These are phyloP conservation scores for Eriosoma lanigerum DNA, from an alignment of 1,140 invertebrate species.

Conservation along the genomic window DNA sequence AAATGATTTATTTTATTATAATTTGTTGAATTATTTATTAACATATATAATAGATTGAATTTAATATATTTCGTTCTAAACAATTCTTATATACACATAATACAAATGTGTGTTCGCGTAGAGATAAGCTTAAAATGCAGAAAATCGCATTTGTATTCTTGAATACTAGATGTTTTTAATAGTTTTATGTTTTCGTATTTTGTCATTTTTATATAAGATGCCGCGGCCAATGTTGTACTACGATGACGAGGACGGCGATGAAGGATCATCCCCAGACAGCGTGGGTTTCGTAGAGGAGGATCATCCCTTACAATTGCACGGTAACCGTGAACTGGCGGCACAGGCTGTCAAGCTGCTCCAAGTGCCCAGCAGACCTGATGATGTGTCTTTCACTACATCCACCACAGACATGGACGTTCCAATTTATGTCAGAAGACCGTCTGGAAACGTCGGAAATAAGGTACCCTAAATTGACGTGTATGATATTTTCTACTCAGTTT, in stretches of 20 bases:
- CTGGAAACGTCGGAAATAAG: background rate
- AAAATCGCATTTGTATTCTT: too few species aligned
- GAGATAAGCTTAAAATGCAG: too few species aligned
- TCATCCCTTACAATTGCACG: conserved; percentile 61
- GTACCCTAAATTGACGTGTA: too few species aligned
- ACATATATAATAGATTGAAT: too few species aligned
- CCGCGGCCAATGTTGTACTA: conserved; percentile 29
- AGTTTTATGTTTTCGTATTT: too few species aligned
- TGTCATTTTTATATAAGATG: background rate
- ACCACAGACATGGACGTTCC: conserved; percentile 65
- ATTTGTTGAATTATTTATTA: too few species aligned
- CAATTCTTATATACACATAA: too few species aligned
- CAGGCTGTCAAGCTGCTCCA: conserved; percentile 60
- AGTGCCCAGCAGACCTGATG: conserved; percentile 60
- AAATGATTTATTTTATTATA: too few species aligned
- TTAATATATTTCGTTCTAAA: too few species aligned
- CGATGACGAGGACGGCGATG: conserved; percentile 51
- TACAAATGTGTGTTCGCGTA: too few species aligned
- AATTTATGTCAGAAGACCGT: conserved; percentile 61
- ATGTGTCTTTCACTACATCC: conserved; percentile 61
- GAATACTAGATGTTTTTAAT: too few species aligned
- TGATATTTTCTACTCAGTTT: too few species aligned
- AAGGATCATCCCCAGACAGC: conserved; percentile 58
- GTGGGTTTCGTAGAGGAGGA: conserved; percentile 65
- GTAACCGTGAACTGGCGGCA: conserved; percentile 57